Conservation (phyloP, 2,888 invertebrate genomes). For the Eilema griseolum region DNA sequence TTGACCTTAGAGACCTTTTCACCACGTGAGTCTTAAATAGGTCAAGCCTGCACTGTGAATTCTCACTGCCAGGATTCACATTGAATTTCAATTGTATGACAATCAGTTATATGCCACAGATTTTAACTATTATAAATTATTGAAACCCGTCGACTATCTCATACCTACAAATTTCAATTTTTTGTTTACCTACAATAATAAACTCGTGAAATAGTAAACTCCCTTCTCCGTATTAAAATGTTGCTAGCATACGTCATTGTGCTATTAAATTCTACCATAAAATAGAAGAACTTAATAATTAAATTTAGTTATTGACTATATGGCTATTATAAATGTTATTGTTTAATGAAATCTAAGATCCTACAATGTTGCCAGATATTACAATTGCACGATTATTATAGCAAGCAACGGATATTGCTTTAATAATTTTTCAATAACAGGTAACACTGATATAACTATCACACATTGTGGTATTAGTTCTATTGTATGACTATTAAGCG, state of each 20-base stretch:
- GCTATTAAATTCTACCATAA: slow-evolving; percentile 24
- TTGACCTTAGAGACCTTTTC: no score
- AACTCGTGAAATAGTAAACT: neutral
- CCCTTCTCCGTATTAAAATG: neutral
- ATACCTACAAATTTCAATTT: neutral
- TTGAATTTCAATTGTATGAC: no score
- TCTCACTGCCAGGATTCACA: no score
- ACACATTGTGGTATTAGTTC: neutral
- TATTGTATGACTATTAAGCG: neutral
- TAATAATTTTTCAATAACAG: slow-evolving; percentile 17
- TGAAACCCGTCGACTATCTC: no score
- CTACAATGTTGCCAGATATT: slow-evolving; percentile 23
- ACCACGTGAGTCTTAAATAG: no score
- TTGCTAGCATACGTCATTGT: slow-evolving; percentile 13
- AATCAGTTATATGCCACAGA: no score
- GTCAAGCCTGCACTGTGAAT: no score
- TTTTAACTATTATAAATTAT: no score
- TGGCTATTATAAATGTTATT: slow-evolving; percentile 20
- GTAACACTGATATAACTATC: slow-evolving; percentile 5
- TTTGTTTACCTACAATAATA: neutral
- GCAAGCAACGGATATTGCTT: slow-evolving; percentile 9
- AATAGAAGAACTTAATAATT: slow-evolving; percentile 19
- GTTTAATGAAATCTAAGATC: slow-evolving; percentile 23
- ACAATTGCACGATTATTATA: slow-evolving; percentile 18
- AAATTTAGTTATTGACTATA: slow-evolving; percentile 23